phyloP scores from a whole-genome alignment of 2,113 vertebrate genomes.

The Phaethon lepturus region DNA sequence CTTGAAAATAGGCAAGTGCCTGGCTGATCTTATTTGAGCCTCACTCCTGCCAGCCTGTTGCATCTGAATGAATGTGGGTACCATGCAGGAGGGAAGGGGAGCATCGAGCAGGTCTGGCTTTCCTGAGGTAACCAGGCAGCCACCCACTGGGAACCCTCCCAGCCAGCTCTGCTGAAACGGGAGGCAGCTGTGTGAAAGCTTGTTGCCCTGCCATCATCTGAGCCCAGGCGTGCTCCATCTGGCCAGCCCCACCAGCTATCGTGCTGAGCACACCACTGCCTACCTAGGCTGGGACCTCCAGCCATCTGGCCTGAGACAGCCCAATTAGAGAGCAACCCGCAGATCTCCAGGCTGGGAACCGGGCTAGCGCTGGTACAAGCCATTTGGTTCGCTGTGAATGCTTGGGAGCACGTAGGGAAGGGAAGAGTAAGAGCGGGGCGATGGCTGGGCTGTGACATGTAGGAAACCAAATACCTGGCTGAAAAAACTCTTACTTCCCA shows the following conservation, averaged over 20 bases:
- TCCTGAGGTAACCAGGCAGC: neutral
- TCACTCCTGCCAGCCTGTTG: neutral
- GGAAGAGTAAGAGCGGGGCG: neutral
- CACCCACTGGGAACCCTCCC: neutral
- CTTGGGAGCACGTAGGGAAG: neutral
- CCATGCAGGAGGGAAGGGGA: neutral
- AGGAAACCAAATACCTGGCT: neutral
- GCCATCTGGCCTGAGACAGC: neutral
- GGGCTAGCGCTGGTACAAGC: rapidly evolving
- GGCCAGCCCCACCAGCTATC: neutral
- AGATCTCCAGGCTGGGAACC: neutral
- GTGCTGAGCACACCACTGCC: neutral
- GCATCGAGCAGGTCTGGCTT: neutral
- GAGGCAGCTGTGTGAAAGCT: neutral
- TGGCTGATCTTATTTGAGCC: neutral
- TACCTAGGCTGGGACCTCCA: neutral
- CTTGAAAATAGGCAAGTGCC: neutral
- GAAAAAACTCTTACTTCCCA: neutral
- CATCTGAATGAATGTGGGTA: neutral
- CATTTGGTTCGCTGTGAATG: neutral
- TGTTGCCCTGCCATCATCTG: neutral
- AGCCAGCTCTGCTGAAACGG: neutral
- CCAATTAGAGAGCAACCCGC: neutral
- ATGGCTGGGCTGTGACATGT: neutral
- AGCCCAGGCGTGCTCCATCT: neutral